Conservation (phyloP, 2,888 invertebrate species). For the Timema podura region DNA sequence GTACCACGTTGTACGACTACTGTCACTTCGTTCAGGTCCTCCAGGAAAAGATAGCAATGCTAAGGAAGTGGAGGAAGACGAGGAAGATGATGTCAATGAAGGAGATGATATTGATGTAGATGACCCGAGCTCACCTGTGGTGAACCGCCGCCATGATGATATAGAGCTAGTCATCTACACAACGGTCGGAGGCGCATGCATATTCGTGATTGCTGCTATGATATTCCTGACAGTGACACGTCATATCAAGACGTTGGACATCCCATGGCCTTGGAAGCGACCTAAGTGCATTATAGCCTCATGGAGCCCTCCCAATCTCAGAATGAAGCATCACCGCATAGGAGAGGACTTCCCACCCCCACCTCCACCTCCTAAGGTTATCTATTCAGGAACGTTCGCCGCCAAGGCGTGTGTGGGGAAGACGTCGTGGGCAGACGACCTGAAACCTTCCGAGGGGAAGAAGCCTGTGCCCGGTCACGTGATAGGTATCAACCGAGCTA, state of each 20-base stretch:
- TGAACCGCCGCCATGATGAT: constrained; percentile 34
- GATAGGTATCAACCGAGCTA: constrained; percentile 17
- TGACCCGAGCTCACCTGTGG: constrained; percentile 1
- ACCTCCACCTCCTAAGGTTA: constrained; percentile 37
- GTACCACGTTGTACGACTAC: constrained; percentile 37
- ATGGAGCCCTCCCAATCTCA: not conserved
- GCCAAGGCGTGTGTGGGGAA: constrained; percentile 19
- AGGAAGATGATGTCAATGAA: constrained; percentile 5
- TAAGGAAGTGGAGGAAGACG: constrained; percentile 9
- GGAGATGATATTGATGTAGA: constrained; percentile 10
- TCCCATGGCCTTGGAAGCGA: constrained; percentile 18
- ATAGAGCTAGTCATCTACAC: constrained; percentile 38
- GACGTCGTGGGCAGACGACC: constrained; percentile 33
- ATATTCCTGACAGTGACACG: constrained; percentile 30
- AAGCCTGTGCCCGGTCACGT: constrained; percentile 22
- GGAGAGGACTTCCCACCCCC: constrained; percentile 25
- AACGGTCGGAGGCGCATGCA: constrained; percentile 36
- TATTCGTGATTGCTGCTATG: constrained; percentile 34
- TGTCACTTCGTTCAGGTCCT: constrained; percentile 23
- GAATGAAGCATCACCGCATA: constrained; percentile 14
- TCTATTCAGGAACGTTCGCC: constrained; percentile 39
- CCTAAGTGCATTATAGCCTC: constrained; percentile 3
- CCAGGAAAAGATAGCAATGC: not conserved
- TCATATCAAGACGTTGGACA: constrained; percentile 26
- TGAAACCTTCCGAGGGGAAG: constrained; percentile 21